A percentile compares a stretch with the other conserved stretches of the same genome.
Conservation (phyloP, 2,113 vertebrate species). For the Vidua macroura region DNA sequence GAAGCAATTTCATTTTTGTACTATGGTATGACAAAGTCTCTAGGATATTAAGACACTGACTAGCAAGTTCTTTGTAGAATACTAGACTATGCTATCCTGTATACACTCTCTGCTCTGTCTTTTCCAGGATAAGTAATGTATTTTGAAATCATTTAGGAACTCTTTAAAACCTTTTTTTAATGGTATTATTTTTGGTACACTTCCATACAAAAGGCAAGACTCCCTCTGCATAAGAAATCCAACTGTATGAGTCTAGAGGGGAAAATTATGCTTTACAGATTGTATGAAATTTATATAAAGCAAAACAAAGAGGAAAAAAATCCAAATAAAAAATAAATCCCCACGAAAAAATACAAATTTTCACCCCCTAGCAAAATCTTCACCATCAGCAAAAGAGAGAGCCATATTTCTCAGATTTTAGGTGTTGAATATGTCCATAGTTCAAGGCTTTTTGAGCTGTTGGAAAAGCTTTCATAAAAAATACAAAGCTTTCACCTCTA, state of each 20-base stretch:
- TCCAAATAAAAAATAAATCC: neutral
- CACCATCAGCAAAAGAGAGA: neutral
- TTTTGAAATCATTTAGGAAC: slow-evolving; percentile 39
- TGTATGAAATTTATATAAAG: neutral
- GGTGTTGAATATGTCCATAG: neutral
- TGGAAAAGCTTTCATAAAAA: neutral
- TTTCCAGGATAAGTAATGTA: neutral
- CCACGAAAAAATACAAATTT: neutral
- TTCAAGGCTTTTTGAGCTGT: neutral
- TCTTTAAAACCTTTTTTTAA: slow-evolving; percentile 36
- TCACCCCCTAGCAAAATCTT: neutral
- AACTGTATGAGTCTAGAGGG: slow-evolving; percentile 28
- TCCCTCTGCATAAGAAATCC: neutral
- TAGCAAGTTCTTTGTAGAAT: neutral
- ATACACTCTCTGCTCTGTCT: neutral
- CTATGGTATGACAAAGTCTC: neutral
- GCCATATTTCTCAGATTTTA: neutral
- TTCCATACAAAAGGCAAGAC: slow-evolving; percentile 14
- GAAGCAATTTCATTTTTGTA: neutral
- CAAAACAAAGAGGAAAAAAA: neutral
- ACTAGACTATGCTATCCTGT: neutral
- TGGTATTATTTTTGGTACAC: slow-evolving; percentile 26
- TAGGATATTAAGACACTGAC: neutral
- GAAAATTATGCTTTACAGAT: neutral
- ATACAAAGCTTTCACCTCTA: neutral